Percentiles rank a stretch among this genome's conserved stretches.
phyloP scores from a whole-genome alignment of 2,113 vertebrate species.

The Ceyx margarethae region DNA sequence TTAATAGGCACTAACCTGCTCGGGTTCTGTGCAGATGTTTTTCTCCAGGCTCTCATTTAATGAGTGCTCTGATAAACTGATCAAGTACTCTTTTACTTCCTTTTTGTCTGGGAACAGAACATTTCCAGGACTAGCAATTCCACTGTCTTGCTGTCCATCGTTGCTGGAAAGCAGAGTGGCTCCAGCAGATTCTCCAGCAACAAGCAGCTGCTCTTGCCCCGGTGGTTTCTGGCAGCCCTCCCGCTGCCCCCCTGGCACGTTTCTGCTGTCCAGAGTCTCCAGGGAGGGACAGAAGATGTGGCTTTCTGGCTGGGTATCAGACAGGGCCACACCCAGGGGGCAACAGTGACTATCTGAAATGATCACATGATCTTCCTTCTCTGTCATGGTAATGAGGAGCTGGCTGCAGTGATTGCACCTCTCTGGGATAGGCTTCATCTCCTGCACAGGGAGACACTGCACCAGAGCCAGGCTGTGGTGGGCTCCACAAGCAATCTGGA shows the following conservation, averaged over 20 bases:
- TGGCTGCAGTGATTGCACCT: constrained; percentile 94
- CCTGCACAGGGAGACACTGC: constrained; percentile 82
- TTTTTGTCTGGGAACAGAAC: constrained; percentile 77
- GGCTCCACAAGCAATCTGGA: constrained; percentile 92
- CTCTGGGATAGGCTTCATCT: constrained; percentile 83
- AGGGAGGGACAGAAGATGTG: not conserved
- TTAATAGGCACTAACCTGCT: constrained; percentile 65
- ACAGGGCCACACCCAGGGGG: constrained; percentile 81
- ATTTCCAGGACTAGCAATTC: constrained; percentile 53
- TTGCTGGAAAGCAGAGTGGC: constrained; percentile 20
- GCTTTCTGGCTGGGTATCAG: constrained; percentile 68
- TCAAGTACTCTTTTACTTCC: constrained; percentile 80
- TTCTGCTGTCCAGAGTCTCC: constrained; percentile 14
- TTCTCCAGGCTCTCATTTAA: constrained; percentile 69
- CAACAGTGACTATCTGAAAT: constrained; percentile 97
- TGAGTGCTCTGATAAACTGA: constrained; percentile 74
- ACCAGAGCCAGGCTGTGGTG: constrained; percentile 92
- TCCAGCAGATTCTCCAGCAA: constrained; percentile 6
- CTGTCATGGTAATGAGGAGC: constrained; percentile 94
- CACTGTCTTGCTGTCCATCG: not conserved
- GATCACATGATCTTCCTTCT: constrained; percentile 98
- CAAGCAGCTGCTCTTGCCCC: not conserved
- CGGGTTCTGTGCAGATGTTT: constrained; percentile 5
- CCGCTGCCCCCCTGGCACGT: not conserved
- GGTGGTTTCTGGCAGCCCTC: constrained; percentile 15